phyloP scores from a whole-genome alignment of 2,797 vertebrate species.

The Dryobates pubescens region DNA sequence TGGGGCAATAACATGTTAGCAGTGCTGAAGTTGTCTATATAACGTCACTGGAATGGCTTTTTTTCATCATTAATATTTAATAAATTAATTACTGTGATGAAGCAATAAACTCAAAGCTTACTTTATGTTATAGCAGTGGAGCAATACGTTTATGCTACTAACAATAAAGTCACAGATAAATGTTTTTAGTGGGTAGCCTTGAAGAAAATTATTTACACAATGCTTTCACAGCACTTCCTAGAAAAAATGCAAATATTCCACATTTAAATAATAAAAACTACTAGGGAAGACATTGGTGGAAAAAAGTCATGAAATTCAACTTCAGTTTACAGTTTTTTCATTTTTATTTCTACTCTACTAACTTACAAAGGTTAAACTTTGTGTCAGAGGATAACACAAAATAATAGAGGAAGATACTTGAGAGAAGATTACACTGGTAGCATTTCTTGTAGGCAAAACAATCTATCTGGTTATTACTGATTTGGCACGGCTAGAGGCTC shows the following conservation, averaged over 20 bases:
- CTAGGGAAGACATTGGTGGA: not conserved
- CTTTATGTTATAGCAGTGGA: not conserved
- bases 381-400: not conserved
- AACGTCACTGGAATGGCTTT: constrained; percentile 42
- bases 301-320: not conserved
- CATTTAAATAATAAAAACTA: constrained; percentile 38
- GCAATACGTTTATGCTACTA: constrained; percentile 43
- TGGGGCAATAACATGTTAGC: constrained; percentile 41
- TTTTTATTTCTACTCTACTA: not conserved
- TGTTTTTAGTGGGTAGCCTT: not conserved
- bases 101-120: constrained; percentile 57
- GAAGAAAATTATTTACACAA: constrained; percentile 38
- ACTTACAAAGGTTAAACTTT: not conserved
- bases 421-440: not conserved
- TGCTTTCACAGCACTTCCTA: constrained; percentile 29
- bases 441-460: not conserved
- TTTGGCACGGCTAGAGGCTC: not conserved
- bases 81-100: constrained; percentile 72
- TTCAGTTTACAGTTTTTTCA: not conserved
- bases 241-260: not conserved
- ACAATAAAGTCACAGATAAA: constrained; percentile 59
- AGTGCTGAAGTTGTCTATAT: constrained; percentile 34
- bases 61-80: constrained; percentile 77
- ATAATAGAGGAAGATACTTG: not conserved
- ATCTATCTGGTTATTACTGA: not conserved